Evolutionary conservation across 2,797 vertebrate species (phyloP), one percentile per base, ranked within the genome.

Genomic region (Clarias fuscus): DNA sequence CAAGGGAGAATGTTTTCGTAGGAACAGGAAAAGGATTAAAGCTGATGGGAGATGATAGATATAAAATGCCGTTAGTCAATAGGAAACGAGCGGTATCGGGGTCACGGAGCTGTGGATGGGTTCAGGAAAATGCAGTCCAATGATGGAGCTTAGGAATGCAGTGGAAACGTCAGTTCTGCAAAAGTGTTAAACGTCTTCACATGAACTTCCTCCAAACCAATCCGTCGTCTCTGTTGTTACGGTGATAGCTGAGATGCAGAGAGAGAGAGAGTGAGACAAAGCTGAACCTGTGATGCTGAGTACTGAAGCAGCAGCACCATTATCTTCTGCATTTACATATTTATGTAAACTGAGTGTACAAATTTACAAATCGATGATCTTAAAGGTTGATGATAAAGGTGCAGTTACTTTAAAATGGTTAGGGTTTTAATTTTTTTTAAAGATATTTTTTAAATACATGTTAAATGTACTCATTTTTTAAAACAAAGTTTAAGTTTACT

Each of bases 1-100:
- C 84, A 81, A 20, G 84, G 61, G 88, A 90, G 84, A 83, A 67
- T 68, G 87, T 84, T 87, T 88, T 84, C 64, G 61, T 62, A 61
- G 83, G 76, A 87, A 91, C 43, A 82, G 88, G 84, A 86, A 83
- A 80, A 20, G 83, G 81, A 85, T 53, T 59, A 37, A 75, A 68
- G 78, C 75, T 86, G 88, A 88, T 83, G 71, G 65, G 71, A 84
- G 79, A 86, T 86, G 76, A 86, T 81, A 86, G 84, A 86, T 82
- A 75, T 14, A 65, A 83, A 58, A 86, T 17, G 17, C 27, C n/a
- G 65, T 86, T 27, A 30, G 67, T 87, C 85, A 85, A 27, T 88
- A 85, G 82, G 79, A 84, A 82, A 17, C n/a, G 58, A 48, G 24
- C 40, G 53, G 86, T 68, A 85, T 37, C 20, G 64, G 33, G 58